phyloP scores from a whole-genome alignment of 2,888 invertebrate species.

The Mamestra brassicae region DNA sequence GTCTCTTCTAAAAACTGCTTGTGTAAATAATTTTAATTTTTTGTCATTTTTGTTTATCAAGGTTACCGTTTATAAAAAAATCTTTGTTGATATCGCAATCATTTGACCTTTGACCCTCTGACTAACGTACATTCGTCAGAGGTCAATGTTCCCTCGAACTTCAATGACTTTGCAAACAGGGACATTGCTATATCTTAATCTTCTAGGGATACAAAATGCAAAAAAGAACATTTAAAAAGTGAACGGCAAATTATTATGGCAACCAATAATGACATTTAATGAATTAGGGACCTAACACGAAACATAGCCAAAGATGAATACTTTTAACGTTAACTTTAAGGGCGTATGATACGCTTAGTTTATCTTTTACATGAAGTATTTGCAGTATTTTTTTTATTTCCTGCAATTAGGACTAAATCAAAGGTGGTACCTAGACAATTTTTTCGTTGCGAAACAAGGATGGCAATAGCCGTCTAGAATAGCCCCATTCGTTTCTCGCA shows the following conservation, averaged over 20 bases:
- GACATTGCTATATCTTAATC: constrained; percentile 43
- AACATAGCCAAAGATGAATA: neutral
- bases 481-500: constrained; percentile 28
- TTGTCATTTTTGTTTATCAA: neutral
- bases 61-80: neutral
- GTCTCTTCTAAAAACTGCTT: neutral
- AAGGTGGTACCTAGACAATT: neutral
- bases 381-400: neutral
- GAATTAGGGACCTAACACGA: constrained; percentile 31
- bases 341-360: neutral
- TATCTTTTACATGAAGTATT: neutral
- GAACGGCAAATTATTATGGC: constrained; percentile 27
- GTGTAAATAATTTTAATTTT: neutral
- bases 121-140: neutral
- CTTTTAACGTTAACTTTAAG: neutral
- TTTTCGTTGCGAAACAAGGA: constrained; percentile 23
- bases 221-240: constrained; percentile 17
- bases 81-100: neutral
- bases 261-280: constrained; percentile 37
- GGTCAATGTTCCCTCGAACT: constrained; percentile 1
- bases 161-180: constrained; percentile 1
- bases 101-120: constrained; percentile 18
- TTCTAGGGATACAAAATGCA: constrained; percentile 13
- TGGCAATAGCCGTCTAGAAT: constrained; percentile 40
- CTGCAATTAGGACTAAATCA: neutral